Percentiles rank a stretch among this genome's conserved stretches.
Conservation (phyloP, 2,888 invertebrate species). For the Tachina fera region DNA sequence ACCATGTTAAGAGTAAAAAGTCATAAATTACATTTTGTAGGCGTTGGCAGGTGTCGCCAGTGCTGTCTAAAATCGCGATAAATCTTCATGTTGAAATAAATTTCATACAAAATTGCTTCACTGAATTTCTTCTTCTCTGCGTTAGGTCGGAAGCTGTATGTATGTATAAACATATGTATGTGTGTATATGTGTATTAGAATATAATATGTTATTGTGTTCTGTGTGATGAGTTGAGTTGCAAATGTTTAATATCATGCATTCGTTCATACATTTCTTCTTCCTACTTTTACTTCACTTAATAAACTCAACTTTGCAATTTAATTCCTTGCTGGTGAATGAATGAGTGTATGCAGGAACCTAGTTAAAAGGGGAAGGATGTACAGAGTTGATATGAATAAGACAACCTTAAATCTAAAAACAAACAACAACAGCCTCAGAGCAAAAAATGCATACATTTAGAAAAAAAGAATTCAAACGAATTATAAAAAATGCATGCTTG, state of each 20-base stretch:
- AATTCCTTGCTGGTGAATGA: not conserved
- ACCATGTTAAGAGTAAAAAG: constrained; percentile 74
- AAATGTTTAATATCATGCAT: constrained; percentile 67
- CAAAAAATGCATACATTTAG: not conserved
- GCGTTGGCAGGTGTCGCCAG: constrained; percentile 84
- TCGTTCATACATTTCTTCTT: constrained; percentile 50
- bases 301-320: constrained; percentile 3
- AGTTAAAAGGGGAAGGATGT: constrained; percentile 62
- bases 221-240: constrained; percentile 60
- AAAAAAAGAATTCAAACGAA: constrained; percentile 21
- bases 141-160: constrained; percentile 67
- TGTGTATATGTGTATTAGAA: not conserved
- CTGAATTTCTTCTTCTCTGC: constrained; percentile 75
- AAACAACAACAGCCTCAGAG: constrained; percentile 23
- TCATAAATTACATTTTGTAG: constrained; percentile 83
- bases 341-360: constrained; percentile 10
- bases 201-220: not conserved
- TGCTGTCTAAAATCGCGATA: constrained; percentile 84
- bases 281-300: constrained; percentile 49
- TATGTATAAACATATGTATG: not conserved
- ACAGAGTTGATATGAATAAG: constrained; percentile 62
- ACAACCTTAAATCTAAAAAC: constrained; percentile 56
- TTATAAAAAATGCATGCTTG: constrained; percentile 33
- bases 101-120: constrained; percentile 83
- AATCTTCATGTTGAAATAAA: constrained; percentile 83